These are phyloP conservation scores for Tenthredo notha DNA, from an alignment of 2,888 invertebrate genomes.

Conservation along the genomic window DNA sequence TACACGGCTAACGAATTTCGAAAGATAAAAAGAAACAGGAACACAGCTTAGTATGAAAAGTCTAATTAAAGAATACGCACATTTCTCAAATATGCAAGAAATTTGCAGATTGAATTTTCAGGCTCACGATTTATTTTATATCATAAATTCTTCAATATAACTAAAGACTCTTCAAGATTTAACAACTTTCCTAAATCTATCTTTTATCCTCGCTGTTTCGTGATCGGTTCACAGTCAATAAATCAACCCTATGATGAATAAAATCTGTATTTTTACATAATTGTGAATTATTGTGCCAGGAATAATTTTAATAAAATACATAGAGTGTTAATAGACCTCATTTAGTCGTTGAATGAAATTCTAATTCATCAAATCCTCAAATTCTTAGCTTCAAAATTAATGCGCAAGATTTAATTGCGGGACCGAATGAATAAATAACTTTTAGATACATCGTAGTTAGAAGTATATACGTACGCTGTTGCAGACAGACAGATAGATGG, in stretches of 20 bases:
- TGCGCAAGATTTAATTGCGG: neutral
- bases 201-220: neutral
- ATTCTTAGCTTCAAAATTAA: neutral
- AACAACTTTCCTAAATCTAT: neutral
- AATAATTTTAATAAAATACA: neutral
- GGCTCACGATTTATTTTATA: neutral
- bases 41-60: neutral
- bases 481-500: neutral
- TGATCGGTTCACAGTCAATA: neutral
- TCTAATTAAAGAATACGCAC: neutral
- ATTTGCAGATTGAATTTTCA: neutral
- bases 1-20: neutral
- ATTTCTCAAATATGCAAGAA: no score
- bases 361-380: neutral
- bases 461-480: no score
- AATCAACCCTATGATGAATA: neutral
- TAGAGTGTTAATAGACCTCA: neutral
- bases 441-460: neutral
- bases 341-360: neutral
- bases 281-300: neutral
- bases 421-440: neutral
- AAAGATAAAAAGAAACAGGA: neutral
- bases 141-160: neutral
- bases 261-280: neutral
- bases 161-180: neutral